phyloP scores from a whole-genome alignment of 2,888 invertebrate genomes.

The Ypsolopha sequella region DNA sequence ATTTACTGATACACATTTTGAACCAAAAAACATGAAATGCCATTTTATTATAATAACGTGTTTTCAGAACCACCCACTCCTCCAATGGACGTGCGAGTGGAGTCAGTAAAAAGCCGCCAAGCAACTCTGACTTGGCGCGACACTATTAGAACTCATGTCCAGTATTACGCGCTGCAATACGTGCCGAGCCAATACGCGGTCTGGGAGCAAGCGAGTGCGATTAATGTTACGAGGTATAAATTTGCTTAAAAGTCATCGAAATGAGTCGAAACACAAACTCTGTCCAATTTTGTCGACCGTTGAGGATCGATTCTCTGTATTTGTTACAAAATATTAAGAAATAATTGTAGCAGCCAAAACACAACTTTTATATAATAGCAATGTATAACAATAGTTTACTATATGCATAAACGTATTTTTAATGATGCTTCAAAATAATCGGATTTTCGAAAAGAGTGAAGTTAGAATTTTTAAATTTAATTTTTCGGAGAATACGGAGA shows the following conservation, averaged over 20 bases:
- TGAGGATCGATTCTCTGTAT: too few relatives aligned
- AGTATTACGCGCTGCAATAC: constrained; percentile 49
- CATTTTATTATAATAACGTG: neutral
- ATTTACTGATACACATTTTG: too few relatives aligned
- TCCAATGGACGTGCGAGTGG: constrained; percentile 48
- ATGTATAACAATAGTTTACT: too few relatives aligned
- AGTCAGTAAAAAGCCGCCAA: constrained; percentile 36
- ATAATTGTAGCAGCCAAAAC: too few relatives aligned
- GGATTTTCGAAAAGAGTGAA: too few relatives aligned
- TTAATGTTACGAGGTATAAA: constrained; percentile 49
- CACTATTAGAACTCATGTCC: constrained; percentile 36
- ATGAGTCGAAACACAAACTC: neutral
- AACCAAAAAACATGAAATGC: neutral
- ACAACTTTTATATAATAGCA: too few relatives aligned
- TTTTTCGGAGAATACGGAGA: too few relatives aligned
- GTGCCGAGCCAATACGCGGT: constrained; percentile 33
- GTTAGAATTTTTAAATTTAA: too few relatives aligned
- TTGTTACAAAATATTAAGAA: too few relatives aligned
- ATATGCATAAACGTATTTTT: too few relatives aligned
- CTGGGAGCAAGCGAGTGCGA: constrained; percentile 47
- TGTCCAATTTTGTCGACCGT: too few relatives aligned
- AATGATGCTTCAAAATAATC: too few relatives aligned
- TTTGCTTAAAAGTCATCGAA: neutral
- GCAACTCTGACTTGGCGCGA: constrained; percentile 49
- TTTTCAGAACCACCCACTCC: constrained; percentile 55